Conservation (phyloP, 30 jellyfish, hydroid and myxozoan species). For the Aurelia sp. region DNA sequence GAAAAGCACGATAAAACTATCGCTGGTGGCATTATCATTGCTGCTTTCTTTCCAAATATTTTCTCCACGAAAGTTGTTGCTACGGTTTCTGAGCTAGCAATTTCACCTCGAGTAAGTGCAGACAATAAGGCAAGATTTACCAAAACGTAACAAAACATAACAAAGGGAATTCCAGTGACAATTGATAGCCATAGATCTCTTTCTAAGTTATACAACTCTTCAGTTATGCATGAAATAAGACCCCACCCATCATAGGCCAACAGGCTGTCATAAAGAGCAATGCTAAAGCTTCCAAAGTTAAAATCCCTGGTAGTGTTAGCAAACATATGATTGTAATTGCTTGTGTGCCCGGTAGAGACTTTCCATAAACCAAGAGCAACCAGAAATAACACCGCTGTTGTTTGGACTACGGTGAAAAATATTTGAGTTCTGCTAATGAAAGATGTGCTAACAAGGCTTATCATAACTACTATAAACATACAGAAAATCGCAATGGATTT, state of each 20-base stretch:
- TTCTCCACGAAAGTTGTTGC: constrained; percentile 11
- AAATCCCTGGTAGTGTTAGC: neutral
- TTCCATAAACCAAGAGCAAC: constrained; percentile 31
- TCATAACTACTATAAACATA: neutral
- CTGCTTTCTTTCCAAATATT: constrained; percentile 7
- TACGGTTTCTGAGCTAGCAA: constrained; percentile 18
- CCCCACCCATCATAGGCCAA: constrained; percentile 52
- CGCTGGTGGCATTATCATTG: neutral
- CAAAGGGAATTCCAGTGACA: constrained; percentile 39
- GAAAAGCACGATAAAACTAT: constrained; percentile 19
- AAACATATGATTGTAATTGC: constrained; percentile 13
- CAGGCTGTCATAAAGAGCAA: constrained; percentile 22
- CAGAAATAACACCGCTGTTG: neutral
- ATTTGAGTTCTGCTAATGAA: constrained; percentile 5
- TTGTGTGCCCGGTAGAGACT: constrained; percentile 1
- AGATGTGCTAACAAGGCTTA: neutral
- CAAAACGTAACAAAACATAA: constrained; percentile 7
- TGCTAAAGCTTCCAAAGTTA: constrained; percentile 2
- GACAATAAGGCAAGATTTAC: constrained; percentile 28
- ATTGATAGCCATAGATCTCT: constrained; percentile 6
- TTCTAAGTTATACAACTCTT: constrained; percentile 24
- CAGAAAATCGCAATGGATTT: neutral
- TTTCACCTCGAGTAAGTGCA: constrained; percentile 3
- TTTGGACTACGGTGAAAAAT: constrained; percentile 8
- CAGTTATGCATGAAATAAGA: neutral